phyloP scores from a whole-genome alignment of 2,888 invertebrate species.

The Anorthoa munda region DNA sequence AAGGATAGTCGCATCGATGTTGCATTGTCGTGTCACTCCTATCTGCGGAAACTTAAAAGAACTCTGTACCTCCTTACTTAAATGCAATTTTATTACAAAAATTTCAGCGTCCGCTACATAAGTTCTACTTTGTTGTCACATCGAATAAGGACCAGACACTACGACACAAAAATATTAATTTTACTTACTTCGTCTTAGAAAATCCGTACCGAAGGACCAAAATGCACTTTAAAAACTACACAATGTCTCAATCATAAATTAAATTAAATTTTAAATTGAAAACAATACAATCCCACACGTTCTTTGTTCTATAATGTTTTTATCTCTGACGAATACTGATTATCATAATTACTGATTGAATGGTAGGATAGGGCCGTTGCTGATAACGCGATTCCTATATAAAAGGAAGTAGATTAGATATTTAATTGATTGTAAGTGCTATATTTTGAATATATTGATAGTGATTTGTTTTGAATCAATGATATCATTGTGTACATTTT shows the following conservation, averaged over 20 bases:
- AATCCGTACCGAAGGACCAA: constrained; percentile 19
- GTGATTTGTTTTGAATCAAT: constrained; percentile 38
- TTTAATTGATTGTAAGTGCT: constrained; percentile 24
- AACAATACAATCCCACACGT: constrained; percentile 32
- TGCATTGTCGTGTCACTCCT: no score
- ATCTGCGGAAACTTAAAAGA: neutral
- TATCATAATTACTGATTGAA: constrained; percentile 61
- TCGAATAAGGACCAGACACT: constrained; percentile 10
- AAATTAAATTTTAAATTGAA: constrained; percentile 18
- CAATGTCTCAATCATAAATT: neutral
- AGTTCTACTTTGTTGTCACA: constrained; percentile 13
- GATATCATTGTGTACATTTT: constrained; percentile 21
- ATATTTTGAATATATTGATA: constrained; percentile 41
- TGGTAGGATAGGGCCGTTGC: constrained; percentile 27
- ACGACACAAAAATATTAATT: constrained; percentile 7
- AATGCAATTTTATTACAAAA: neutral
- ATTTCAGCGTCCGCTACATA: neutral
- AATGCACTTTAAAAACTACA: constrained; percentile 29
- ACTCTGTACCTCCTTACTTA: neutral
- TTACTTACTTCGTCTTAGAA: constrained; percentile 44
- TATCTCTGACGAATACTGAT: constrained; percentile 58
- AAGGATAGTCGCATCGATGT: no score
- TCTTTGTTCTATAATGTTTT: constrained; percentile 50
- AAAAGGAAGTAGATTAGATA: constrained; percentile 63
- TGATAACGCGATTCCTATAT: constrained; percentile 46